phyloP scores from a whole-genome alignment of 2,797 vertebrate genomes.

The Sebastes cheni region DNA sequence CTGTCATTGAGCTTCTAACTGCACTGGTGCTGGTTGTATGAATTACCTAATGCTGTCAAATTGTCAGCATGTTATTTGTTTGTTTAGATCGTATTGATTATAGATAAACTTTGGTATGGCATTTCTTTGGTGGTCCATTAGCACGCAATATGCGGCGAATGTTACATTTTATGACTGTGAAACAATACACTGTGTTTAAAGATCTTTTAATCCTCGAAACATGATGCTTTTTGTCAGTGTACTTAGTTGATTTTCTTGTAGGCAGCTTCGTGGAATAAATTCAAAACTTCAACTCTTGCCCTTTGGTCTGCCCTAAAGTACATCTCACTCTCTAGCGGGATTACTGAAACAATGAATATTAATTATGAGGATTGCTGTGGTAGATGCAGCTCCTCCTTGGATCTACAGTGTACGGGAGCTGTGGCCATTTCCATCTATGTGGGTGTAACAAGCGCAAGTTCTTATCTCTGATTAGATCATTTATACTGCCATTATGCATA shows the following conservation, averaged over 20 bases:
- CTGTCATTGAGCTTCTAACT: conserved; percentile 17
- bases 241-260: conserved; percentile 13
- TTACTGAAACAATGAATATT: conserved; percentile 65
- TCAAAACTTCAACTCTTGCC: conserved; percentile 51
- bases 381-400: conserved; percentile 36
- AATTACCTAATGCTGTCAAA: conserved; percentile 12
- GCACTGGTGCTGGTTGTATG: conserved; percentile 9
- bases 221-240: conserved; percentile 7
- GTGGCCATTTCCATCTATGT: conserved; percentile 44
- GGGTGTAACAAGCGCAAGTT: conserved; percentile 57
- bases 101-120: background rate
- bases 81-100: background rate
- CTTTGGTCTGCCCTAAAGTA: conserved; percentile 43
- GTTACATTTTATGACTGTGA: background rate
- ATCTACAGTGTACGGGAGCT: conserved; percentile 27
- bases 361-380: conserved; percentile 40
- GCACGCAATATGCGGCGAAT: background rate
- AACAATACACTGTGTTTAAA: conserved; percentile 1
- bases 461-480: conserved; percentile 47
- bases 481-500: conserved; percentile 39
- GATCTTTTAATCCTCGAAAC: background rate
- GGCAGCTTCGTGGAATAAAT: conserved; percentile 52
- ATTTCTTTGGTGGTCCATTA: background rate
- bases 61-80: conserved; percentile 7
- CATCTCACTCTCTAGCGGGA: conserved; percentile 44